Evolutionary conservation across 2,113 vertebrate species (phyloP).

Genomic region (Pleuronectes platessa): DNA sequence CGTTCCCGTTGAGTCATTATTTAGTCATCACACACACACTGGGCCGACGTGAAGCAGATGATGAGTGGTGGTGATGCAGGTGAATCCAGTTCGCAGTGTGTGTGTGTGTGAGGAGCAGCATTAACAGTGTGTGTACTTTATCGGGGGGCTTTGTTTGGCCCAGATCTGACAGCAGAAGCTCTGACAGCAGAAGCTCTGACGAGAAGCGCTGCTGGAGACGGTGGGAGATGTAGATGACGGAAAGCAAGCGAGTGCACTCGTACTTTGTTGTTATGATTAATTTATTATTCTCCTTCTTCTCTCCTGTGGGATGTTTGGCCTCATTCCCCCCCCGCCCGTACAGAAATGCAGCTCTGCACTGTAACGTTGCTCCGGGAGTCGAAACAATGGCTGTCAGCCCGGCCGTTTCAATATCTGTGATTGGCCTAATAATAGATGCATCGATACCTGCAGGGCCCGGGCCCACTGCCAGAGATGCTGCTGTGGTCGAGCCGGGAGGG

Average conservation of each 20-base stretch:
- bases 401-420: conserved; percentile 65
- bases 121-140: conserved; percentile 31
- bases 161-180: conserved; percentile 47
- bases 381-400: conserved; percentile 55
- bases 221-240: conserved; percentile 49
- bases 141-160: conserved; percentile 31
- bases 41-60: conserved; percentile 30
- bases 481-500: background rate
- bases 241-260: conserved; percentile 56
- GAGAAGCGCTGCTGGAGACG: conserved; percentile 17
- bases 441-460: conserved; percentile 72
- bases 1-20: conserved; percentile 34
- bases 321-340: conserved; percentile 39
- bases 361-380: conserved; percentile 41
- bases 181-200: conserved; percentile 38
- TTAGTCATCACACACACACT: conserved; percentile 21
- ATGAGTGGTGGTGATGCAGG: conserved; percentile 19
- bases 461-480: conserved; percentile 47
- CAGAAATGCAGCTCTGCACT: conserved; percentile 45
- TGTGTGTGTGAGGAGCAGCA: background rate
- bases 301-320: conserved; percentile 54
- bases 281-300: conserved; percentile 65
- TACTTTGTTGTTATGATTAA: conserved; percentile 71
- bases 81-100: conserved; percentile 4
- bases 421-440: conserved; percentile 79